phyloP scores from a whole-genome alignment of 2,888 invertebrate species.

The Geophilus truncorum region DNA sequence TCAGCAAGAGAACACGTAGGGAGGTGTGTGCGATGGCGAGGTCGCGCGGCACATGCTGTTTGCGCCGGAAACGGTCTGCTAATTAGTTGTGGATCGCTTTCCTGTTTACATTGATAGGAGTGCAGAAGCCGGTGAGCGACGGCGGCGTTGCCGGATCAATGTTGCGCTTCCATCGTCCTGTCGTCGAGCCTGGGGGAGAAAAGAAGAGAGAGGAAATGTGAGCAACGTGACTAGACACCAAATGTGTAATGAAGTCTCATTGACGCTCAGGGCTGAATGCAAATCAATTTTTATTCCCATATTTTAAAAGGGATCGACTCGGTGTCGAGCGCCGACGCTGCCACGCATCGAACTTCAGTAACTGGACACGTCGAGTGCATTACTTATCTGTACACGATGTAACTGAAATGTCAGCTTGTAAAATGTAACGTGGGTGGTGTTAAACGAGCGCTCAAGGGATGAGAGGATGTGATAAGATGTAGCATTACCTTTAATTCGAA shows the following conservation, averaged over 20 bases:
- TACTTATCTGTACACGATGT: not conserved
- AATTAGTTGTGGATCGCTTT: constrained; percentile 21
- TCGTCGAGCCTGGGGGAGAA: constrained; percentile 22
- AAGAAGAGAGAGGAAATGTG: constrained; percentile 18
- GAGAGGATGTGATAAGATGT: not conserved
- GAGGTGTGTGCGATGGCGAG: not conserved
- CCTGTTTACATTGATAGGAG: constrained; percentile 2
- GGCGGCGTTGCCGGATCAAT: constrained; percentile 3
- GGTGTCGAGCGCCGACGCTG: not conserved
- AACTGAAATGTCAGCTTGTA: not conserved
- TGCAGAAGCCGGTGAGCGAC: not conserved
- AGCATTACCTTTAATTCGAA: too few relatives aligned
- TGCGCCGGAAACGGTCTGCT: not conserved
- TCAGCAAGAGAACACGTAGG: not conserved
- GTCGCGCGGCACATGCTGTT: constrained; percentile 10
- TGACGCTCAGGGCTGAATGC: constrained; percentile 12
- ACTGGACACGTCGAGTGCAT: not conserved
- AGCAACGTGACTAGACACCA: constrained; percentile 13
- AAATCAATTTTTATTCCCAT: constrained; percentile 17
- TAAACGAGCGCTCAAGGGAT: not conserved
- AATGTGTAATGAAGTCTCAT: constrained; percentile 24
- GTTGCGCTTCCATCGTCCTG: constrained; percentile 17
- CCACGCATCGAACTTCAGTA: not conserved
- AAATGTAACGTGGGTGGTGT: not conserved
- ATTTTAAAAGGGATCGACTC: constrained; percentile 2